Evolutionary conservation across 2,113 vertebrate genomes (phyloP), one percentile per base, ranked within the genome.

Genomic region (Oophaga pumilio): DNA sequence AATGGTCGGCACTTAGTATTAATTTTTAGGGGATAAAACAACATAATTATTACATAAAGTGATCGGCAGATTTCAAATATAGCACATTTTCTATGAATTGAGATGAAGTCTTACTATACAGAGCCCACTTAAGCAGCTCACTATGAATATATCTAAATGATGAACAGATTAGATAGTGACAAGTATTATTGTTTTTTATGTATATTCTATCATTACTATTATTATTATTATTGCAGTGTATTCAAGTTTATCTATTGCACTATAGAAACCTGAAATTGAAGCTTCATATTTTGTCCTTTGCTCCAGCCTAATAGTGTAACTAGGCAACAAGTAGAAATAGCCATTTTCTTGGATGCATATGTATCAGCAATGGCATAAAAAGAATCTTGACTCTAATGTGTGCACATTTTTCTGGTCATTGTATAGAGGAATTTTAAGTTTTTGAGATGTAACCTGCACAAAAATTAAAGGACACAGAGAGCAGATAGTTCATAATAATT

Each of bases 251-350:
- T 69, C 53, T 50, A 18, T 28, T 62, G 22, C 49, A 83, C 8
- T 52, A 15, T 59, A 18, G 14, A 14, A 28, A 10, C 15, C 20
- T 60, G 26, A 8, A 80, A 57, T 20, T 33, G 26, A 33, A 80
- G 24, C 26, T 60, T 33, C 14, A 28, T 26, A 5, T 79, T 59
- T 15, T 79, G 43, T 64, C 24, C 59, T 22, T 64, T 49, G 8
- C 22, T 43, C 15, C 49, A 1, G 74, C 7, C 74, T 76, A 76
- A 52, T 11, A 59, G n/a, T 79, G 56, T 79, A 79, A 14, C 53
- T 59, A 59, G 26, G 77, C 77, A 79, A 79, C 77, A 79, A 77
- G 74, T 77, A n/a, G 18, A 77, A 77, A 43, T 43, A 14, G 74
- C 74, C 11, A 79, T 24, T 33, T 59, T 59, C 17, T 15, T 59